phyloP scores from a whole-genome alignment of 2,113 vertebrate genomes.

The Megaceryle maxima region DNA sequence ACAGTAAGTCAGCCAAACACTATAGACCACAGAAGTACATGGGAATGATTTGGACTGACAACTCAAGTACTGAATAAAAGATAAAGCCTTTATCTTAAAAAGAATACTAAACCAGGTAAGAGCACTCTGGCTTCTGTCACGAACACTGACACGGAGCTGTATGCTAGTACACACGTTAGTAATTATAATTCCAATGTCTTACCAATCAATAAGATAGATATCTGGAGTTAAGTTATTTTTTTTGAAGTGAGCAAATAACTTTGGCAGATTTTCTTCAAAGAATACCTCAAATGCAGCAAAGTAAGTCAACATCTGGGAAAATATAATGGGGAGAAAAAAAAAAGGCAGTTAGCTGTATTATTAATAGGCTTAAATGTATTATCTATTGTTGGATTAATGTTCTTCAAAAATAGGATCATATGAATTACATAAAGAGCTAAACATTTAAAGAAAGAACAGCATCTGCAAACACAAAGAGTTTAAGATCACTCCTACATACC shows the following conservation, averaged over 20 bases:
- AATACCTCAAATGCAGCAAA: slow-evolving; percentile 97
- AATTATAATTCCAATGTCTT: slow-evolving; percentile 46
- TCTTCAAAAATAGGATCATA: background rate
- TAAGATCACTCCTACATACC: background rate
- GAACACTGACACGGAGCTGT: background rate
- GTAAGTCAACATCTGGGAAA: slow-evolving; percentile 92
- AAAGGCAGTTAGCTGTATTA: background rate
- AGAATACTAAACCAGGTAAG: background rate
- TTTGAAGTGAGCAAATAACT: slow-evolving; percentile 98
- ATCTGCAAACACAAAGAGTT: background rate
- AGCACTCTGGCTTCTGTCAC: background rate
- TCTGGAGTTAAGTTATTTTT: slow-evolving; percentile 93
- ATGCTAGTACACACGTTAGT: background rate
- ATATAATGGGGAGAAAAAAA: slow-evolving; percentile 19
- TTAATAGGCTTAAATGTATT: background rate
- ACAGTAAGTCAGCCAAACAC: background rate
- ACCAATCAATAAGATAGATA: slow-evolving; percentile 99
- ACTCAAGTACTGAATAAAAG: background rate
- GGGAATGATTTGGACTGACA: background rate
- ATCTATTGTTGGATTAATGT: background rate
- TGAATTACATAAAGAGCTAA: background rate
- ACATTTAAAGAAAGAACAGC: background rate
- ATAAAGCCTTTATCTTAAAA: background rate
- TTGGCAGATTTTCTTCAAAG: slow-evolving; percentile 97
- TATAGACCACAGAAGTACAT: background rate